phyloP scores from a whole-genome alignment of 2,797 vertebrate genomes.

The Dipus sagitta region DNA sequence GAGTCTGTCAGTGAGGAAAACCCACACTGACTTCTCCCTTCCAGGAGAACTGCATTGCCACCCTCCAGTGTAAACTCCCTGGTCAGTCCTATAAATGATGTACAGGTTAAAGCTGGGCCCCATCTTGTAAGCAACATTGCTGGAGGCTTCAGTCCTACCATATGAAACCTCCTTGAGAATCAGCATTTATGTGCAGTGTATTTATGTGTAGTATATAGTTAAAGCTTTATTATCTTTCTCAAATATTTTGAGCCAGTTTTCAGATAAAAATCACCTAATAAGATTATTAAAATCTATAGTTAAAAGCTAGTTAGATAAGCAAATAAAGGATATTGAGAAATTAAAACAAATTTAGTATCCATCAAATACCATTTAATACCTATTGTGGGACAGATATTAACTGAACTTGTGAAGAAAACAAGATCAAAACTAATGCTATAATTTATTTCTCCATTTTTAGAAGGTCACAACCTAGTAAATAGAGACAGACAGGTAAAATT shows the following conservation, averaged over 20 bases:
- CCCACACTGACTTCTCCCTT: background rate
- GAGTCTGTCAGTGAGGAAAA: too few species aligned
- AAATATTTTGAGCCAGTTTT: slow-evolving; percentile 43
- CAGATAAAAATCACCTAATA: slow-evolving; percentile 8
- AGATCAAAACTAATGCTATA: slow-evolving; percentile 17
- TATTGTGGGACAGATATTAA: background rate
- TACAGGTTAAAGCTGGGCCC: background rate
- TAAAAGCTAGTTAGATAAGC: slow-evolving; percentile 21
- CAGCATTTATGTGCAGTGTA: background rate
- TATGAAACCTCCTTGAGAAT: background rate
- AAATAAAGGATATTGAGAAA: background rate
- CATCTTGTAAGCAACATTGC: background rate
- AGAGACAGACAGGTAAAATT: background rate
- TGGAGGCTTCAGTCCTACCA: background rate
- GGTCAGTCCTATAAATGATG: background rate
- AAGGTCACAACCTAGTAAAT: slow-evolving; percentile 2
- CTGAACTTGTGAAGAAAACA: background rate
- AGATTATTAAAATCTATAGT: slow-evolving; percentile 32
- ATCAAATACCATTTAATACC: background rate
- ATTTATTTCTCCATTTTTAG: slow-evolving; percentile 5
- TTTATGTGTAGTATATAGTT: slow-evolving; percentile 2
- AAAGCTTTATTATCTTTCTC: background rate
- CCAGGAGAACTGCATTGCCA: background rate
- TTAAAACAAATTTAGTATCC: slow-evolving; percentile 44
- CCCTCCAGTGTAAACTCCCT: background rate